A percentile compares a stretch with the other conserved stretches of the same genome.
Evolutionary conservation across 2,797 vertebrate species (phyloP).

Genomic region (Triplophysa bombifrons): DNA sequence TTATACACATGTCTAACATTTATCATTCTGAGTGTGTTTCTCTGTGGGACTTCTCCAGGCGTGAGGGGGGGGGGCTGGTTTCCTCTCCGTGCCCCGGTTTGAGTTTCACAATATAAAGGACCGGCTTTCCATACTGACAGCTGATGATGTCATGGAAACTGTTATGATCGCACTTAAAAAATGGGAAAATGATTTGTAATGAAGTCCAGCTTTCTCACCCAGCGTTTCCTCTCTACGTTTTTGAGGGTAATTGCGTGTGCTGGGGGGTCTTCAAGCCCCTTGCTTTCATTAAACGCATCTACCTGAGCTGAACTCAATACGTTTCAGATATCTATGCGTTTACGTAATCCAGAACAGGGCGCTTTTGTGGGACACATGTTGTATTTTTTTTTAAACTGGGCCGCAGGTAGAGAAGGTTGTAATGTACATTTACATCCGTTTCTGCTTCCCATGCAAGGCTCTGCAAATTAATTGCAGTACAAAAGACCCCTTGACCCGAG

Average conservation of each 20-base stretch:
- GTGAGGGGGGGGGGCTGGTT: slow-evolving; percentile 51
- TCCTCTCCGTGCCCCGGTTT: slow-evolving; percentile 66
- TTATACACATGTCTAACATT: slow-evolving; percentile 42
- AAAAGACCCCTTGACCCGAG: slow-evolving; percentile 52
- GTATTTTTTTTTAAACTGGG: slow-evolving; percentile 28
- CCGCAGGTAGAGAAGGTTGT: slow-evolving; percentile 43
- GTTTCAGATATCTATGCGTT: slow-evolving; percentile 49
- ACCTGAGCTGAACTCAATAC: slow-evolving; percentile 51
- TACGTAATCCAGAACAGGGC: slow-evolving; percentile 62
- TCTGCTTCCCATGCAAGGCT: slow-evolving; percentile 41
- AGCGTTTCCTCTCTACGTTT: slow-evolving; percentile 33
- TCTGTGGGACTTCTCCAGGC: slow-evolving; percentile 51
- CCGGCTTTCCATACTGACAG: slow-evolving; percentile 71
- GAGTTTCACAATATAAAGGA: slow-evolving; percentile 69
- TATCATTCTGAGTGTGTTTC: slow-evolving; percentile 39
- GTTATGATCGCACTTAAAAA: slow-evolving; percentile 69
- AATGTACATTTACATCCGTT: slow-evolving; percentile 52
- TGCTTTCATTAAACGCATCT: slow-evolving; percentile 52
- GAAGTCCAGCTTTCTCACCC: slow-evolving; percentile 64
- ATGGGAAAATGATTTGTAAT: slow-evolving; percentile 72
- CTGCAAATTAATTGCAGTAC: slow-evolving; percentile 45
- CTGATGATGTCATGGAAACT: slow-evolving; percentile 79
- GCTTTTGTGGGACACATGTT: slow-evolving; percentile 31
- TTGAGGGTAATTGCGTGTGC: slow-evolving; percentile 27
- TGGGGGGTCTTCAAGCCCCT: slow-evolving; percentile 47